These are phyloP conservation scores for Unio delphinus DNA, from an alignment of 2,888 invertebrate genomes.

Conservation along the genomic window DNA sequence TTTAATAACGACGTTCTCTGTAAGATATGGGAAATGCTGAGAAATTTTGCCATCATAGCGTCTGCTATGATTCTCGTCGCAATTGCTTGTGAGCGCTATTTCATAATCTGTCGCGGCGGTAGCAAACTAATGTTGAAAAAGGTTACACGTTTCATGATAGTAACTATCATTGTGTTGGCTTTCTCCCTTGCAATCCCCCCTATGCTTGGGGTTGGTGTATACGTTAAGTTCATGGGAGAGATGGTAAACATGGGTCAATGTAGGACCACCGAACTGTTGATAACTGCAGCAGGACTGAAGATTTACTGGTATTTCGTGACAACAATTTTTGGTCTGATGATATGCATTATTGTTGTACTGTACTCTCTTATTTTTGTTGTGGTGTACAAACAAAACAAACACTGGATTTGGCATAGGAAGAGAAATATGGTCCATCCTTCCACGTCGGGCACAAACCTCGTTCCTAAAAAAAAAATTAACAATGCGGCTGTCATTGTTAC, in stretches of 20 bases:
- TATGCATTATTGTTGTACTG: constrained; percentile 40
- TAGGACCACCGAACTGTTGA: constrained; percentile 33
- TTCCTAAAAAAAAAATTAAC: no score
- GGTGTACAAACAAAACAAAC: constrained; percentile 37
- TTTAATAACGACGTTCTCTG: constrained; percentile 48
- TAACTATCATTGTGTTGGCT: constrained; percentile 31
- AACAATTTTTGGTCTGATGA: constrained; percentile 42
- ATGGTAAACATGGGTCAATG: constrained; percentile 38
- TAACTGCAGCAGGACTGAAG: constrained; percentile 19
- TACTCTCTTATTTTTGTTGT: constrained; percentile 47
- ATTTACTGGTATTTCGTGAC: constrained; percentile 48
- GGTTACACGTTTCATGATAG: constrained; percentile 35
- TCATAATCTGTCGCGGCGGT: constrained; percentile 50
- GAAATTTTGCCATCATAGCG: constrained; percentile 45
- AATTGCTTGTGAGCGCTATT: constrained; percentile 60
- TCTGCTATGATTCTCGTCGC: constrained; percentile 54
- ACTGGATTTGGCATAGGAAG: constrained; percentile 14
- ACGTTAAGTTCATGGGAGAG: constrained; percentile 12
- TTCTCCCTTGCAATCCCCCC: constrained; percentile 47
- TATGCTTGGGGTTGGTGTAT: constrained; percentile 45
- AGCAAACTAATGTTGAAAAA: constrained; percentile 24
- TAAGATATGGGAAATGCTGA: constrained; percentile 47
- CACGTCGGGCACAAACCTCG: not conserved
- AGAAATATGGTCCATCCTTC: constrained; percentile 6
- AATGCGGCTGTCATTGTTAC: no score